These are phyloP conservation scores for Bradynema listronoti DNA, from an alignment of 1,140 invertebrate genomes.

Conservation along the genomic window DNA sequence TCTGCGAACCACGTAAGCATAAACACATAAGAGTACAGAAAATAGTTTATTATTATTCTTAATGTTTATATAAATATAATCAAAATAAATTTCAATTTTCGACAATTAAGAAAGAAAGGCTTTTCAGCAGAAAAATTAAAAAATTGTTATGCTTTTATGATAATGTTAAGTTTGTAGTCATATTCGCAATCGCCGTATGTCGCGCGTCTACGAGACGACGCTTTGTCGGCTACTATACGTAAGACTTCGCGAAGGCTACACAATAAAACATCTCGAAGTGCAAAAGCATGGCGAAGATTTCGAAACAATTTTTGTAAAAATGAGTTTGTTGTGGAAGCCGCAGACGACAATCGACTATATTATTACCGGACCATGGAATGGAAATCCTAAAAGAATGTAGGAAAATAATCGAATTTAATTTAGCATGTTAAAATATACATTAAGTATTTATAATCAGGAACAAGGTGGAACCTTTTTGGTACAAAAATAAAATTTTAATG, in stretches of 20 bases:
- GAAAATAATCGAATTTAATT: too few relatives aligned
- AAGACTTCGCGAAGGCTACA: conserved; percentile 73
- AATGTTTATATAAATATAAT: too few relatives aligned
- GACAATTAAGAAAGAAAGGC: too few relatives aligned
- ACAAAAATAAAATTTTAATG: too few relatives aligned
- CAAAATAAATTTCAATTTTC: too few relatives aligned
- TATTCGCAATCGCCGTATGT: conserved; percentile 17
- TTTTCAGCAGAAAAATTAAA: too few relatives aligned
- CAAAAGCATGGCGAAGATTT: conserved; percentile 15
- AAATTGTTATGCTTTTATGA: background rate
- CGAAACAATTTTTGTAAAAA: conserved; percentile 20
- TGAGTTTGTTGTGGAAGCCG: conserved; percentile 30
- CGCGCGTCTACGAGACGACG: conserved; percentile 47
- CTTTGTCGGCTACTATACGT: conserved; percentile 70
- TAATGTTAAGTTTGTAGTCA: conserved; percentile 17
- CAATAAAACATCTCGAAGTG: conserved; percentile 39
- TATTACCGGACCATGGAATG: conserved; percentile 30
- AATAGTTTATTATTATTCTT: too few relatives aligned
- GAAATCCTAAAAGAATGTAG: too few relatives aligned
- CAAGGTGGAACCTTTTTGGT: too few relatives aligned
- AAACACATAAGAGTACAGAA: too few relatives aligned
- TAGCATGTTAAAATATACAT: too few relatives aligned
- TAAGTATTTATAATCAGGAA: too few relatives aligned
- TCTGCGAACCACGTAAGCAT: background rate
- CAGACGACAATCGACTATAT: conserved; percentile 20